These are phyloP conservation scores for Eurosta solidaginis DNA, from an alignment of 1,140 invertebrate species.

Conservation along the genomic window DNA sequence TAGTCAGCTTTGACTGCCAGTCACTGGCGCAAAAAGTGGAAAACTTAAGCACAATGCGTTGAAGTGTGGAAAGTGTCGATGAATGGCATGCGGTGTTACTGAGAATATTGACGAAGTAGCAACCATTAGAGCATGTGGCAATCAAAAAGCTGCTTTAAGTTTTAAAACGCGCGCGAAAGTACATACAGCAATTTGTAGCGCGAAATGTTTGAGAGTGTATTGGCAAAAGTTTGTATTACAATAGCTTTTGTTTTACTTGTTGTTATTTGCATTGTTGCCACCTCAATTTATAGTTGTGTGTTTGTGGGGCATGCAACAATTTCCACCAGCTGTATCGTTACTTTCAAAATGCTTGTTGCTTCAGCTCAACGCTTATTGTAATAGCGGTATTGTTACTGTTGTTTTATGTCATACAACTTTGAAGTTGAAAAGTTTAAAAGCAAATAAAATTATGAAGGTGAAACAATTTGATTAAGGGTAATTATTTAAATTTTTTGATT, in stretches of 20 bases:
- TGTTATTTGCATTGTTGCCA: not conserved
- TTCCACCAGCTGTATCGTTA: not conserved
- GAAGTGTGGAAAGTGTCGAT: conserved; percentile 5
- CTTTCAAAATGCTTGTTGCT: not conserved
- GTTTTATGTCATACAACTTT: not conserved
- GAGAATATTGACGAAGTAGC: not conserved
- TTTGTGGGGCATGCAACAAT: not conserved
- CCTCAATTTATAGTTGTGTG: not conserved
- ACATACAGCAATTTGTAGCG: not conserved
- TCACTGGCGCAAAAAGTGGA: conserved; percentile 12
- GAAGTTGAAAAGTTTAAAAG: conserved; percentile 10
- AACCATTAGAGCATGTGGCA: not conserved
- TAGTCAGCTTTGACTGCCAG: conserved; percentile 1
- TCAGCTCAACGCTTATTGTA: not conserved
- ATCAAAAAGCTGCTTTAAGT: not conserved
- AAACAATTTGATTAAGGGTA: conserved; percentile 32
- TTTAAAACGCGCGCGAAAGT: not conserved
- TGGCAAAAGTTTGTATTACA: not conserved
- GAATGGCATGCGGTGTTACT: not conserved
- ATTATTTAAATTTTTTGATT: not conserved
- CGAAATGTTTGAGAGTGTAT: conserved; percentile 14
- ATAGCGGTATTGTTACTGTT: not conserved
- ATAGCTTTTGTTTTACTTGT: not conserved
- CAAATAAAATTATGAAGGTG: conserved; percentile 33
- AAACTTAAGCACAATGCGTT: conserved; percentile 11